These are phyloP conservation scores for Coremacera marginata DNA, from an alignment of 2,888 invertebrate genomes.

Conservation along the genomic window DNA sequence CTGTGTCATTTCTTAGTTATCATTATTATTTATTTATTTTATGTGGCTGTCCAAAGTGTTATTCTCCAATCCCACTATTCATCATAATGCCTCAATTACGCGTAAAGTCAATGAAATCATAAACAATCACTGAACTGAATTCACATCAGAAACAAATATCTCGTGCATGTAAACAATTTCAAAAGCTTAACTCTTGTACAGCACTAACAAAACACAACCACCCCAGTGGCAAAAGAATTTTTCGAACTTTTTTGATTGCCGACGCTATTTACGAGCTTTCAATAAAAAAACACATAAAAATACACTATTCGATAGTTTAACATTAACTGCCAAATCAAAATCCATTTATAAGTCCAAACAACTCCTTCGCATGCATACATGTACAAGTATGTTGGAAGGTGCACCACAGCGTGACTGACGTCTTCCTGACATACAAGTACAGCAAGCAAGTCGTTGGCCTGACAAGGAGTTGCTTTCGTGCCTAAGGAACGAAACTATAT, in stretches of 20 bases:
- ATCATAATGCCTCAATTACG: no score
- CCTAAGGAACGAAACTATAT: no score
- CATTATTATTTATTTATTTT: no score
- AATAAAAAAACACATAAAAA: background rate
- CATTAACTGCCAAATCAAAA: no score
- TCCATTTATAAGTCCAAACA: no score
- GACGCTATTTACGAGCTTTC: slow-evolving; percentile 13
- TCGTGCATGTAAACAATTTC: background rate
- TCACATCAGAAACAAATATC: no score
- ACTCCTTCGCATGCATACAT: background rate
- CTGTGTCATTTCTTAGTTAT: no score
- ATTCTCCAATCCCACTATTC: no score
- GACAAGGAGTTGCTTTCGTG: background rate
- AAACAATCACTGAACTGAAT: no score
- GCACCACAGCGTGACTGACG: slow-evolving; percentile 5
- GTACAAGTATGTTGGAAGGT: background rate
- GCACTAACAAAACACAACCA: background rate
- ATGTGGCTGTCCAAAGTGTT: no score
- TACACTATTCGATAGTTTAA: no score
- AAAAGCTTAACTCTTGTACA: background rate
- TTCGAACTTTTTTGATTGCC: slow-evolving; percentile 16
- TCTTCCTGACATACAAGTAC: slow-evolving; percentile 9
- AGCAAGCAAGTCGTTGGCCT: background rate
- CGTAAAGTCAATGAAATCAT: no score
- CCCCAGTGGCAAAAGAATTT: background rate